Percentiles rank a stretch among this genome's conserved stretches.
Conservation (phyloP, 2,797 vertebrate genomes). For the Chelonia mydas region DNA sequence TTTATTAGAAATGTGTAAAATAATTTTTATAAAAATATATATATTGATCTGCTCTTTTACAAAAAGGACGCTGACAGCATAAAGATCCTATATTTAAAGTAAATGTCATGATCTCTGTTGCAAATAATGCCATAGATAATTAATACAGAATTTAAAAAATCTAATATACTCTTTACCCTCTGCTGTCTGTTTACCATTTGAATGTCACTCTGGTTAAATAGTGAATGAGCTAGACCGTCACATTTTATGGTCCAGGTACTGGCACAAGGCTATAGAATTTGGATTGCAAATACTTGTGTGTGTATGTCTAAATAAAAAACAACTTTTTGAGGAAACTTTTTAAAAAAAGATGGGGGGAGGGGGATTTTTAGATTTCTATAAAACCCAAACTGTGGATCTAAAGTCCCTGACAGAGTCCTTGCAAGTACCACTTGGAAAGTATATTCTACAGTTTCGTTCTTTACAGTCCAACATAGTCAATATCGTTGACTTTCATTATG, state of each 20-base stretch:
- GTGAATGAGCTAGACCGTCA: background rate
- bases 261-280: background rate
- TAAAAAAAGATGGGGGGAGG: background rate
- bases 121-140: constrained; percentile 16
- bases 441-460: background rate
- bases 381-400: background rate
- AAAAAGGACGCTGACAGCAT: constrained; percentile 29
- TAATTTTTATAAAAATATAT: constrained; percentile 12
- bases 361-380: background rate
- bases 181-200: constrained; percentile 3
- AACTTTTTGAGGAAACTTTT: background rate
- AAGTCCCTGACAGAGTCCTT: background rate
- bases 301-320: background rate
- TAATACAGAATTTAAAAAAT: background rate
- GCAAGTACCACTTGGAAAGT: background rate
- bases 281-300: background rate
- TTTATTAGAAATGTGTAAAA: background rate
- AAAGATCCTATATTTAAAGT: background rate
- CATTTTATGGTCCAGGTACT: background rate
- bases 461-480: background rate
- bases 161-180: background rate
- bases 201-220: background rate
- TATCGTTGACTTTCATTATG: background rate
- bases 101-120: constrained; percentile 3
- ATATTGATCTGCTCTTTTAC: constrained; percentile 55